Base-by-base conservation (phyloP, 2,888 invertebrate species). In the Tridacna crocea region DNA sequence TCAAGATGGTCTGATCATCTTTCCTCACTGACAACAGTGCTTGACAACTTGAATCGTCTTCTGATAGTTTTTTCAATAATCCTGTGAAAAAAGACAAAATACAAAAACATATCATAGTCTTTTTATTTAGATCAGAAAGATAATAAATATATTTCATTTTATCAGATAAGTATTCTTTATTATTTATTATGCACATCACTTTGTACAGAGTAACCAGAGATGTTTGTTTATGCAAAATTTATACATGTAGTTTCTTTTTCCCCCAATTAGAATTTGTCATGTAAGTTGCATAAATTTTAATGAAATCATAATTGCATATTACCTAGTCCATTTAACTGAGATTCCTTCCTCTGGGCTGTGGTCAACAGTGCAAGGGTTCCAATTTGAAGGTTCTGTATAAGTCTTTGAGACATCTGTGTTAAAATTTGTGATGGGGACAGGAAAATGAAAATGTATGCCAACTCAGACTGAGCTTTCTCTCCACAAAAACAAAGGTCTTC, bases 391-490 rank as follows among this genome's bases (percentile, higher is more conserved):
- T 87, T 82, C 47, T 84, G 81, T 24, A 78, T 80, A 13, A 87
- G 48, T 61, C 82, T 61, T 36, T 79, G 72, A 11, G 83, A 79
- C 47, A 87, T 22, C 27, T 24, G 58, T 0, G 55, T 60, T n/a
- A n/a, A n/a, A n/a, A n/a, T 36, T 24, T 66, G 72, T 3, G 22
- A 78, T 47, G 82, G 84, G 66, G 81, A 84, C 36, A 90, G 26
- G 75, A 88, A 85, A 58, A 88, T 86, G 68, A 89, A 82, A 17
- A 90, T 82, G 76, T 86, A 90, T 24, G 87, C 83, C 15, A 88
- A 60, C 27, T 88, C 84, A 66, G 89, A 88, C 83, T 88, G 85
- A 8, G 88, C 75, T 47, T 79, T 82, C 81, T 90, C 90, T 51
- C 83, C 86, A 47, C 80, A 80, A 66, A 65, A 77, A 26, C 80